A percentile compares a stretch with the other conserved stretches of the same genome.
Conservation (phyloP, 2,888 invertebrate genomes). For the Thera obeliscata region DNA sequence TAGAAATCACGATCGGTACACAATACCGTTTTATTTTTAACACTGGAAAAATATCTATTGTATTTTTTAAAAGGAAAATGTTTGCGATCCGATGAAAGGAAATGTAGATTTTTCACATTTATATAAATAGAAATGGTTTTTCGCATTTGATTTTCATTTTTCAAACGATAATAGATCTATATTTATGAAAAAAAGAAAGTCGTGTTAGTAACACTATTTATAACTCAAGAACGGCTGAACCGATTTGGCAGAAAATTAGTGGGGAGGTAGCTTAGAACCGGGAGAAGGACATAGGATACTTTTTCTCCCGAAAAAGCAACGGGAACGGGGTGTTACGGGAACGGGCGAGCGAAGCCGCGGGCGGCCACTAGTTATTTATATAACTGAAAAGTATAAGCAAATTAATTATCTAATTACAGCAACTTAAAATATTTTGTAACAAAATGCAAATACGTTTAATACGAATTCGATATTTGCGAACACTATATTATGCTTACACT, state of each 20-base stretch:
- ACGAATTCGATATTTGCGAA: no score
- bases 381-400: not conserved
- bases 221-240: no score
- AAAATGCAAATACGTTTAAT: no score
- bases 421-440: not conserved
- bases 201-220: no score
- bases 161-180: not conserved
- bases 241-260: no score
- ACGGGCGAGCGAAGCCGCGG: no score
- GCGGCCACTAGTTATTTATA: no score
- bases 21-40: conserved; percentile 36
- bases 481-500: no score
- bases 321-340: no score
- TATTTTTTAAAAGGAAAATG: conserved; percentile 35
- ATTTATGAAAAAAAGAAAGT: not conserved
- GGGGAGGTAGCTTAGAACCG: no score
- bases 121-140: conserved; percentile 29
- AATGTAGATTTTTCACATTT: conserved; percentile 32
- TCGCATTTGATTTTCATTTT: conserved; percentile 14
- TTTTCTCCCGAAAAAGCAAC: no score
- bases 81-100: conserved; percentile 28
- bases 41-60: conserved; percentile 32
- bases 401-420: not conserved
- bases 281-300: no score
- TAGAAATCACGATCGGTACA: conserved; percentile 38